Conservation (phyloP, 2,888 invertebrate species). For the Strigamia maritima region DNA sequence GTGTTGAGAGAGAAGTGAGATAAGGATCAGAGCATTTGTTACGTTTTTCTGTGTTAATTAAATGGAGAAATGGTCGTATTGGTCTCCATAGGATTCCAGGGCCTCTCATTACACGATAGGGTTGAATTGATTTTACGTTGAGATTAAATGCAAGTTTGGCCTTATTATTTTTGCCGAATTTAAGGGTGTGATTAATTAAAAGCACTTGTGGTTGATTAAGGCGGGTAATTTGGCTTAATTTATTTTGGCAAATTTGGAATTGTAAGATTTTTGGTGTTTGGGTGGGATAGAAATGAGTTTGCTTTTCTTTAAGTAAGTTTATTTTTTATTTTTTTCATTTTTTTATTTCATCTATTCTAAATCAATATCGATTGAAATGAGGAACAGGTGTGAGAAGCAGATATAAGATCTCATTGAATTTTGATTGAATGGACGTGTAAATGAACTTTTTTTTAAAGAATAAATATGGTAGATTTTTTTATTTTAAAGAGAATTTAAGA, state of each 20-base stretch:
- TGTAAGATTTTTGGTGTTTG: not conserved
- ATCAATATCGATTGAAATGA: not conserved
- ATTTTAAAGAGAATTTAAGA: too few species aligned
- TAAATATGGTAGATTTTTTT: not conserved
- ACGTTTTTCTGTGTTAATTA: constrained; percentile 2
- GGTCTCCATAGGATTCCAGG: not conserved
- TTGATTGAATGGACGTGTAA: not conserved
- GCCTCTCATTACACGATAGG: constrained; percentile 4
- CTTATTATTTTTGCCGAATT: constrained; percentile 17
- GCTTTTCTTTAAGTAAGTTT: not conserved
- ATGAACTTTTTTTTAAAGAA: not conserved
- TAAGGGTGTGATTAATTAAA: constrained; percentile 16
- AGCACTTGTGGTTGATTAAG: constrained; percentile 27
- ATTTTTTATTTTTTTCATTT: not conserved
- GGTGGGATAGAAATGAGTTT: not conserved
- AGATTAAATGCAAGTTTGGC: constrained; percentile 19
- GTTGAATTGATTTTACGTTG: constrained; percentile 17
- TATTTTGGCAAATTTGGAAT: not conserved
- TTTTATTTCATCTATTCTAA: not conserved
- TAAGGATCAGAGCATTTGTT: not conserved
- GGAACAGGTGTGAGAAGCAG: not conserved
- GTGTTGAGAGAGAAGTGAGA: not conserved
- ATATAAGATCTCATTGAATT: not conserved
- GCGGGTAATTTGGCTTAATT: not conserved
- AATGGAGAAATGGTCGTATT: constrained; percentile 8